Conservation (phyloP, 2,113 vertebrate species). For the Cochlearius cochlearius region DNA sequence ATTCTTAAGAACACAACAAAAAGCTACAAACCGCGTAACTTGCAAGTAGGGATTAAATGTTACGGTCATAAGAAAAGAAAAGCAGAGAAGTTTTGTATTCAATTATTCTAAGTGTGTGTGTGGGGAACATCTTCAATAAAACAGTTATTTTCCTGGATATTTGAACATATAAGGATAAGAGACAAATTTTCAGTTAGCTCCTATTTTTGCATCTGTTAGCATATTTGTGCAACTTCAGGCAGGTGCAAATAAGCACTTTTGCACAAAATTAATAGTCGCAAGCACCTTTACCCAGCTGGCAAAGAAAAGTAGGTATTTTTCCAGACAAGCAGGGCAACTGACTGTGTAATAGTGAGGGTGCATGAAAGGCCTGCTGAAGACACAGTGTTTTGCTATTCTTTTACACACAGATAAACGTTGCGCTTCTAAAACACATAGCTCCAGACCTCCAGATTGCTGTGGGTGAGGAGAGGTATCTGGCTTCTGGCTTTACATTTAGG, state of each 20-base stretch:
- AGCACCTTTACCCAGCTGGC: neutral
- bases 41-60: neutral
- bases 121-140: neutral
- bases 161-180: neutral
- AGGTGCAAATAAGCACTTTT: neutral
- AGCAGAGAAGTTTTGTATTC: neutral
- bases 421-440: neutral
- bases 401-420: neutral
- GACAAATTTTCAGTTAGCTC: neutral
- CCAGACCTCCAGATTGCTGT: constrained; percentile 18
- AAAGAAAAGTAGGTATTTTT: neutral
- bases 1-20: neutral
- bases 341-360: neutral
- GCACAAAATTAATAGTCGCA: neutral
- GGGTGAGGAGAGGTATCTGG: constrained; percentile 45
- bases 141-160: neutral
- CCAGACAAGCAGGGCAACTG: neutral
- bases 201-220: neutral
- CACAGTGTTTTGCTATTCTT: neutral
- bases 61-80: neutral
- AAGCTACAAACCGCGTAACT: neutral
- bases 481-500: constrained; percentile 26
- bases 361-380: neutral
- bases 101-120: neutral
- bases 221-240: neutral